Percentiles rank a stretch among this genome's conserved stretches.
Conservation (phyloP, 2,888 invertebrate genomes). For the Neelides folsomi region DNA sequence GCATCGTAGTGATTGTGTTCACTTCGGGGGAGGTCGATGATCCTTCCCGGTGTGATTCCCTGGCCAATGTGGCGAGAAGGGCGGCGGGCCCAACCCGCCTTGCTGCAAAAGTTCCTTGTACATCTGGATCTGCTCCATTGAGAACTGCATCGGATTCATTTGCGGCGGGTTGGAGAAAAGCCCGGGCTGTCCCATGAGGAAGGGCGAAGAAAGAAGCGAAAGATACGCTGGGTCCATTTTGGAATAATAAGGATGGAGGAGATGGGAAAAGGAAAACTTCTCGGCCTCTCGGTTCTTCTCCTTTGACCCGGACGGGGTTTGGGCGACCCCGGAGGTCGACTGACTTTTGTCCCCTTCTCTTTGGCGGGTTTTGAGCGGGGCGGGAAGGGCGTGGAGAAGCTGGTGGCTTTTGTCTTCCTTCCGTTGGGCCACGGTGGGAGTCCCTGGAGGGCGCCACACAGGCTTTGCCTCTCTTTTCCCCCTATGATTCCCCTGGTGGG, state of each 20-base stretch:
- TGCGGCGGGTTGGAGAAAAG: conserved; percentile 34
- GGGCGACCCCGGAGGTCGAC: conserved; percentile 10
- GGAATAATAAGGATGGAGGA: conserved; percentile 9
- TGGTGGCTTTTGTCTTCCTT: conserved; percentile 3
- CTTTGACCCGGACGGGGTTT: conserved; percentile 1
- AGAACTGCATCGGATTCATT: conserved; percentile 37
- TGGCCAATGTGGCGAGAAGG: conserved; percentile 1
- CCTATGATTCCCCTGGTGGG: conserved; percentile 8
- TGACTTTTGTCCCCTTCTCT: not conserved
- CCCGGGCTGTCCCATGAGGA: conserved; percentile 17
- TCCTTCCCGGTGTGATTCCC: not conserved
- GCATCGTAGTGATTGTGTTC: too few species aligned
- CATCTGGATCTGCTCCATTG: conserved; percentile 44
- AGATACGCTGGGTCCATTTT: conserved; percentile 28
- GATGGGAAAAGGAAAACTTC: not conserved
- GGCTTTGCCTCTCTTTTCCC: not conserved
- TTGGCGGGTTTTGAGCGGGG: not conserved
- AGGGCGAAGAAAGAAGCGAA: conserved; percentile 16
- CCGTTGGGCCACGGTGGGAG: not conserved
- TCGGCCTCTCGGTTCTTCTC: not conserved
- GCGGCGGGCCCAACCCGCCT: conserved; percentile 15
- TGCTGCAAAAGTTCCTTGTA: conserved; percentile 42
- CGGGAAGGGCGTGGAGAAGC: conserved; percentile 4
- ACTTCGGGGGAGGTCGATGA: too few species aligned
- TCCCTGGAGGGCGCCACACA: not conserved